Evolutionary conservation across 2,888 invertebrate genomes (phyloP).

Genomic region (Brassicogethes aeneus): DNA sequence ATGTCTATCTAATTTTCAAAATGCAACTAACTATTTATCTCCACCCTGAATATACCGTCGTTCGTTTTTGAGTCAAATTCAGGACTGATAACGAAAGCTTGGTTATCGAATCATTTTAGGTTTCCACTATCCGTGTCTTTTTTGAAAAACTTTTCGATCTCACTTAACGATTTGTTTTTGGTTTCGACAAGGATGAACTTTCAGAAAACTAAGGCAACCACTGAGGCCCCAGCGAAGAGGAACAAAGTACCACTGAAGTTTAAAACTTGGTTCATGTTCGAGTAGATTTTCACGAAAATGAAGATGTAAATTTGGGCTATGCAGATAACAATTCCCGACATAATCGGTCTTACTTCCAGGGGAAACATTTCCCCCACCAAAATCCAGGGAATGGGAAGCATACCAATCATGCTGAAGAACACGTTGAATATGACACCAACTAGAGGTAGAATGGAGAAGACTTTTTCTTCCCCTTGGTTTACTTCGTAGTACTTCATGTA

Average conservation of each 20-base stretch:
- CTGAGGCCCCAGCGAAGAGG: constrained; percentile 51
- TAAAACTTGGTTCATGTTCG: constrained; percentile 47
- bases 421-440: constrained; percentile 59
- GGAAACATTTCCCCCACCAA: constrained; percentile 68
- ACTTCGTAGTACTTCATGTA: constrained; percentile 37
- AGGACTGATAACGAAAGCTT: constrained; percentile 21
- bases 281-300: constrained; percentile 61
- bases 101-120: constrained; percentile 34
- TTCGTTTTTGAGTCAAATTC: constrained; percentile 9
- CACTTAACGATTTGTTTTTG: constrained; percentile 55
- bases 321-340: constrained; percentile 62
- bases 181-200: constrained; percentile 58
- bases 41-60: neutral
- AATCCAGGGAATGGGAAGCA: constrained; percentile 65
- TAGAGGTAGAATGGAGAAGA: constrained; percentile 41
- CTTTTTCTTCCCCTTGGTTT: constrained; percentile 22
- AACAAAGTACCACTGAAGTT: constrained; percentile 57
- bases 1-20: too few species aligned
- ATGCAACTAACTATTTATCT: too few species aligned
- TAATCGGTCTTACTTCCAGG: constrained; percentile 56
- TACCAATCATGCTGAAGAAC: constrained; percentile 64
- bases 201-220: constrained; percentile 53
- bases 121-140: constrained; percentile 38
- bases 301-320: constrained; percentile 63
- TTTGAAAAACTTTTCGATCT: constrained; percentile 57